These are phyloP conservation scores for Bembecia ichneumoniformis DNA, from an alignment of 2,888 invertebrate species.

Conservation along the genomic window DNA sequence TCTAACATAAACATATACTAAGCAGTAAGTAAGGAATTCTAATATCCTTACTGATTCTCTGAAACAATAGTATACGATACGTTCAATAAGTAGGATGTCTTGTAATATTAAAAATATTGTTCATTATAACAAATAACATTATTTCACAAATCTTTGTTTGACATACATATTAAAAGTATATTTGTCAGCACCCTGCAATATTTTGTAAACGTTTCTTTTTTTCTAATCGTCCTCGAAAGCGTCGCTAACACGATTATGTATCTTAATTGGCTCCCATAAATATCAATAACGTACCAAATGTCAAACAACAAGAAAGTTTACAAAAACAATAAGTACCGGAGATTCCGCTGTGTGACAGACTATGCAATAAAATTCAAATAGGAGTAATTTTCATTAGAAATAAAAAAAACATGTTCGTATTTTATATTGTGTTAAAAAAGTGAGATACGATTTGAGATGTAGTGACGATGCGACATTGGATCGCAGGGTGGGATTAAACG, in stretches of 20 bases:
- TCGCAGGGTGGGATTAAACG: slow-evolving; percentile 59
- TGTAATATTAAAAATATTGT: too few species aligned
- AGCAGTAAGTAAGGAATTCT: too few species aligned
- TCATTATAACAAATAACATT: too few species aligned
- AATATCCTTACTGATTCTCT: too few species aligned
- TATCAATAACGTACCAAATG: slow-evolving; percentile 14
- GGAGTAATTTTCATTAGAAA: slow-evolving; percentile 7
- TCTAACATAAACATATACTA: too few species aligned
- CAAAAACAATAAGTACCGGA: slow-evolving; percentile 13
- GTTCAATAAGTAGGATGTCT: too few species aligned
- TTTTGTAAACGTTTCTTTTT: neutral
- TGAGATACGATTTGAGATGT: slow-evolving; percentile 26
- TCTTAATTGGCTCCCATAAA: slow-evolving; percentile 10
- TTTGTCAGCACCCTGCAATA: neutral
- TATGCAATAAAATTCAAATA: slow-evolving; percentile 13
- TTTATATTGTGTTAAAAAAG: neutral
- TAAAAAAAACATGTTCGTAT: slow-evolving; percentile 3
- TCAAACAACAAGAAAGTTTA: slow-evolving; percentile 14
- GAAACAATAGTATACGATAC: too few species aligned
- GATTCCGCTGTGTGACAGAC: slow-evolving; percentile 14
- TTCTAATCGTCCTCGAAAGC: neutral
- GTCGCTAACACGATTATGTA: slow-evolving; percentile 6
- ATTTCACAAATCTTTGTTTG: too few species aligned
- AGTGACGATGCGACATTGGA: slow-evolving; percentile 44
- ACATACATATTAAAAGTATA: neutral